Evolutionary conservation across 2,797 vertebrate genomes (phyloP).

Genomic region (Acipenser oxyrinchus): DNA sequence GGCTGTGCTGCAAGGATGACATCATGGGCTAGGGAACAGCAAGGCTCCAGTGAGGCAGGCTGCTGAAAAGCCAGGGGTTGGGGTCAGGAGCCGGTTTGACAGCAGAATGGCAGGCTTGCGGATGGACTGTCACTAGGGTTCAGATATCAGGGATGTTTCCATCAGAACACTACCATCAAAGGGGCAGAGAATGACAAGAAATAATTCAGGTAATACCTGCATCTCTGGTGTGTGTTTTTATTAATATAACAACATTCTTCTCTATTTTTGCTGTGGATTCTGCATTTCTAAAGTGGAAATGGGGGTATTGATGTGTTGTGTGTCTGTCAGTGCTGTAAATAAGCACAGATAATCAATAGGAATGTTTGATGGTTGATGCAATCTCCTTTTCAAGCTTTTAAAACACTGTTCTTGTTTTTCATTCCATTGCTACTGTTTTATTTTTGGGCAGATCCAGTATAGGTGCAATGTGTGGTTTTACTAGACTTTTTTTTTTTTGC

Average conservation of each 20-base stretch:
- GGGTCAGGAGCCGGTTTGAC: slow-evolving; percentile 65
- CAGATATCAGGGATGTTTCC: slow-evolving; percentile 42
- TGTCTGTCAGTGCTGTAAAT: slow-evolving; percentile 8
- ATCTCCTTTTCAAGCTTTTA: not conserved
- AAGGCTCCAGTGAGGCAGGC: slow-evolving; percentile 74
- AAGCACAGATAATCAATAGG: not conserved
- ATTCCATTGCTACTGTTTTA: slow-evolving; percentile 25
- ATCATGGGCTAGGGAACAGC: slow-evolving; percentile 74
- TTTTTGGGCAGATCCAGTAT: slow-evolving; percentile 31
- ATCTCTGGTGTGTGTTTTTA: slow-evolving; percentile 30
- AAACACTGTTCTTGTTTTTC: too few relatives aligned
- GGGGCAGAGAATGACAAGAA: slow-evolving; percentile 67
- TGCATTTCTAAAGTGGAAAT: not conserved
- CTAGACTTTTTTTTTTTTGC: not conserved
- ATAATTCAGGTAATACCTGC: slow-evolving; percentile 63
- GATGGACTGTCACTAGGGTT: slow-evolving; percentile 56
- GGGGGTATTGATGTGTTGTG: not conserved
- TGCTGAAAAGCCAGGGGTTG: slow-evolving; percentile 67
- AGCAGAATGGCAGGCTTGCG: slow-evolving; percentile 60
- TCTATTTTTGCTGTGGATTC: slow-evolving; percentile 1
- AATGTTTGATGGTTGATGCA: not conserved
- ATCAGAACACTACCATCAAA: slow-evolving; percentile 40
- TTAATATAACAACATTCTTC: slow-evolving; percentile 14
- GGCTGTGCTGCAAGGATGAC: slow-evolving; percentile 62
- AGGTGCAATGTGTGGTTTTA: not conserved